Conservation (phyloP, 2,113 vertebrate species). For the Platichthys flesus region DNA sequence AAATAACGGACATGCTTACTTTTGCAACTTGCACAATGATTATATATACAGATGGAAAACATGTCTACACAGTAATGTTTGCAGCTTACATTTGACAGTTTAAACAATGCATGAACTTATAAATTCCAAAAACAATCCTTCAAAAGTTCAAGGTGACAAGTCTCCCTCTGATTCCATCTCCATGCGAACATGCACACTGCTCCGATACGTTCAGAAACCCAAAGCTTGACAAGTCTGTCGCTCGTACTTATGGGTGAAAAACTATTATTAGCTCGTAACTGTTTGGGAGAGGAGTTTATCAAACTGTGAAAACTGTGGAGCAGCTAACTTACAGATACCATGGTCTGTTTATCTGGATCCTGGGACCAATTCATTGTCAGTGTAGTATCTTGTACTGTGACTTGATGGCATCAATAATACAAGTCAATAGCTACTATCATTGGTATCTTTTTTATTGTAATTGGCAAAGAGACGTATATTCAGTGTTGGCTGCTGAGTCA, state of each 20-base stretch:
- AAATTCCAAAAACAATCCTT: neutral
- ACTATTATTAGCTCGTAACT: neutral
- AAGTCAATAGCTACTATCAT: too few species aligned
- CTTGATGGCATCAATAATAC: too few species aligned
- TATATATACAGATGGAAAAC: too few species aligned
- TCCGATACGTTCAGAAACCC: too few species aligned
- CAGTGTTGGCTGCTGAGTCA: conserved; percentile 19
- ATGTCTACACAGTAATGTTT: too few species aligned
- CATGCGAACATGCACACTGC: too few species aligned
- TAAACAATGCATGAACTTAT: neutral
- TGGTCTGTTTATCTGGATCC: neutral
- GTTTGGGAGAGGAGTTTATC: neutral
- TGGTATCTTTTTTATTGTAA: neutral
- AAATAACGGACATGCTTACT: too few species aligned
- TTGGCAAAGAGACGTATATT: neutral
- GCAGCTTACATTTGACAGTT: too few species aligned
- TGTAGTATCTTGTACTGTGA: too few species aligned
- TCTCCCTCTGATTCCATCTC: neutral
- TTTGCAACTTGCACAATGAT: too few species aligned
- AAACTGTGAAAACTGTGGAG: neutral
- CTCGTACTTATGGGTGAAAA: neutral
- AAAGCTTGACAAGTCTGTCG: neutral
- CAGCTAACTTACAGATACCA: neutral
- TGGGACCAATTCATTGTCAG: too few species aligned
- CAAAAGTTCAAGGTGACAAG: neutral